Percentiles rank a stretch among this genome's conserved stretches.
phyloP scores from a whole-genome alignment of 2,113 vertebrate species.

The Leucopsar rothschildi region DNA sequence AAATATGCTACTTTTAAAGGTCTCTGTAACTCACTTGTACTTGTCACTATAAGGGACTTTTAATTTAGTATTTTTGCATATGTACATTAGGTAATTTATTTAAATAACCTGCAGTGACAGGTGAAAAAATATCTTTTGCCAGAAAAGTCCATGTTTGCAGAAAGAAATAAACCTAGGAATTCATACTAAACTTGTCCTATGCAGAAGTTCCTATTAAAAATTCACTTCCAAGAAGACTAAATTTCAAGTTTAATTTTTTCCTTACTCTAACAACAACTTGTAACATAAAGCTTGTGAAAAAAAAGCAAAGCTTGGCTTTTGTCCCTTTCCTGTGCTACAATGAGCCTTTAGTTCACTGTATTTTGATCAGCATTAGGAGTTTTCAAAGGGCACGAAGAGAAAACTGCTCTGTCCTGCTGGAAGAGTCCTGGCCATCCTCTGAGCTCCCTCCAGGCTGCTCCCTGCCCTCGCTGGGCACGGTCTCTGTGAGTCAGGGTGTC shows the following conservation, averaged over 20 bases:
- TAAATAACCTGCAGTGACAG: neutral
- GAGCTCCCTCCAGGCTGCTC: neutral
- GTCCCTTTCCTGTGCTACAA: neutral
- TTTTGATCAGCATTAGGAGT: neutral
- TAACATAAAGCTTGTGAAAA: neutral
- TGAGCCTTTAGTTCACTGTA: neutral
- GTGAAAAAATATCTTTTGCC: neutral
- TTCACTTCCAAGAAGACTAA: neutral
- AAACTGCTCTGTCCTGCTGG: neutral
- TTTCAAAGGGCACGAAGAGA: neutral
- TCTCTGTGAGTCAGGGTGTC: fast-evolving
- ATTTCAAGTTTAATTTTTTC: neutral
- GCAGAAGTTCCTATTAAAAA: neutral
- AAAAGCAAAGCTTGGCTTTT: neutral
- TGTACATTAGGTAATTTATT: neutral
- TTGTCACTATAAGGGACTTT: neutral
- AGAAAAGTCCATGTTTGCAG: neutral
- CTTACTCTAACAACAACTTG: neutral
- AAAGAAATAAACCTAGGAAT: neutral
- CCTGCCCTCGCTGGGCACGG: neutral
- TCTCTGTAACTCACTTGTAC: neutral
- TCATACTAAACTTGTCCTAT: neutral
- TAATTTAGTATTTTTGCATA: neutral
- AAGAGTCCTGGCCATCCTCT: neutral
- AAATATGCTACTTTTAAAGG: neutral